These are phyloP conservation scores for Drosophila colorata DNA, from an alignment of 2,888 invertebrate genomes.

Conservation along the genomic window DNA sequence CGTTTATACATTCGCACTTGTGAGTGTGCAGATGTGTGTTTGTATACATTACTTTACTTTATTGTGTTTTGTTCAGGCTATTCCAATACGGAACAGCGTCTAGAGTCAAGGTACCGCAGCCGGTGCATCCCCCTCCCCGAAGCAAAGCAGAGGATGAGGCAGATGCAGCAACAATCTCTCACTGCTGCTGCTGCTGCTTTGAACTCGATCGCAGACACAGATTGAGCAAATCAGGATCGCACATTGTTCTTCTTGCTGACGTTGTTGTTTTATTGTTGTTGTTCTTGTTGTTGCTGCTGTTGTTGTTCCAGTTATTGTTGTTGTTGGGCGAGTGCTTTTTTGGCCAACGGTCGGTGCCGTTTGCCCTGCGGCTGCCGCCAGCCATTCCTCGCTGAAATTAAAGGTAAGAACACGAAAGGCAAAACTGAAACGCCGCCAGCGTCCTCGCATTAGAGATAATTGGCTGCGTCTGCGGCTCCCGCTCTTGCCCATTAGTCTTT, in stretches of 20 bases:
- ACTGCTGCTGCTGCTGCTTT: slow-evolving; percentile 24
- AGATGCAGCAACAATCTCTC: slow-evolving; percentile 57
- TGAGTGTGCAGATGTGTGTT: slow-evolving; percentile 17
- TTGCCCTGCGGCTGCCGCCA: slow-evolving; percentile 32
- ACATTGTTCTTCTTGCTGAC: slow-evolving; percentile 32
- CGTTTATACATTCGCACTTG: slow-evolving; percentile 1
- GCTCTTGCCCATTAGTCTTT: slow-evolving; percentile 13
- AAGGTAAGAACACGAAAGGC: slow-evolving; percentile 47
- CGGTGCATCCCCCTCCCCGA: slow-evolving; percentile 8
- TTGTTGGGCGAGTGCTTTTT: slow-evolving; percentile 17
- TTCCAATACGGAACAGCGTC: slow-evolving; percentile 70
- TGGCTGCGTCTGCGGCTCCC: slow-evolving; percentile 48
- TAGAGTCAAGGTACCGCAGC: slow-evolving; percentile 71
- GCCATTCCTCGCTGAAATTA: slow-evolving; percentile 48
- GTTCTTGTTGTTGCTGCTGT: slow-evolving; percentile 13
- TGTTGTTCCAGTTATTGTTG: slow-evolving; percentile 8
- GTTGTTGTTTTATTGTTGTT: slow-evolving; percentile 6
- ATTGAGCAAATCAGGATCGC: slow-evolving; percentile 35
- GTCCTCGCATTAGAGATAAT: slow-evolving; percentile 61
- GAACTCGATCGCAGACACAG: slow-evolving; percentile 41
- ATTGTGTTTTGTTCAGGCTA: too few relatives aligned
- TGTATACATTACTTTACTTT: slow-evolving; percentile 31
- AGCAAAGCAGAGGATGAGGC: slow-evolving; percentile 19
- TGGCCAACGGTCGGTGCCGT: slow-evolving; percentile 32
- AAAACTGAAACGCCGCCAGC: slow-evolving; percentile 26